phyloP scores from a whole-genome alignment of 23 tunicate species.

The Diplosoma virens region DNA sequence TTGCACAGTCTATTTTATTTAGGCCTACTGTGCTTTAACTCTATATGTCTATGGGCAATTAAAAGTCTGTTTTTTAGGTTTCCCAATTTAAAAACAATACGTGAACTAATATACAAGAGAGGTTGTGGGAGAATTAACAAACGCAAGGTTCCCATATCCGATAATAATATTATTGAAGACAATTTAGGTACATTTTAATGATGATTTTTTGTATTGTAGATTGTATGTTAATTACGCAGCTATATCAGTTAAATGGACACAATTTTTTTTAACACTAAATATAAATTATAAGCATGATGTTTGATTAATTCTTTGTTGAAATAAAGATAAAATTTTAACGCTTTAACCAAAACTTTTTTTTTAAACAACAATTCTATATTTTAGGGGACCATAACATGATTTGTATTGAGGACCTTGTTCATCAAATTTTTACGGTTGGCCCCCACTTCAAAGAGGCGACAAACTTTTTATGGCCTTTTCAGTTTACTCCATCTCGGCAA shows the following conservation, averaged over 20 bases:
- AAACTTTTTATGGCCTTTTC: conserved; percentile 95
- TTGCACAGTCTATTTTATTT: too few relatives aligned
- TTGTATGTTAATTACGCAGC: too few relatives aligned
- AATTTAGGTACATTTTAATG: conserved; percentile 34
- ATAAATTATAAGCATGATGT: too few relatives aligned
- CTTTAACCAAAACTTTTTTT: too few relatives aligned
- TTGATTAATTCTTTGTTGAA: too few relatives aligned
- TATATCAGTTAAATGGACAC: too few relatives aligned
- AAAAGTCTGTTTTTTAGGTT: conserved; percentile 27
- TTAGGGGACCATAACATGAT: conserved; percentile 62
- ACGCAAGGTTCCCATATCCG: conserved; percentile 75
- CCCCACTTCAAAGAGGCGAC: conserved; percentile 71
- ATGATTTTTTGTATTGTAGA: too few relatives aligned
- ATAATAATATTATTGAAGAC: conserved; percentile 79
- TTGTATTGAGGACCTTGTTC: conserved; percentile 84
- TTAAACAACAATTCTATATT: not conserved
- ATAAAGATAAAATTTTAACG: too few relatives aligned
- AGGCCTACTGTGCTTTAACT: not conserved
- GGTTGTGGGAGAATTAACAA: conserved; percentile 85
- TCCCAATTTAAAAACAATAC: conserved; percentile 91
- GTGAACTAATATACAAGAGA: conserved; percentile 81
- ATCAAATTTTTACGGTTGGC: conserved; percentile 92
- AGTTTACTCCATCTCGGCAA: conserved; percentile 65
- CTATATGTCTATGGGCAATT: not conserved
- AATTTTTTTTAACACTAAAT: too few relatives aligned